phyloP scores from a whole-genome alignment of 2,888 invertebrate genomes.

The Drosophila siamana region DNA sequence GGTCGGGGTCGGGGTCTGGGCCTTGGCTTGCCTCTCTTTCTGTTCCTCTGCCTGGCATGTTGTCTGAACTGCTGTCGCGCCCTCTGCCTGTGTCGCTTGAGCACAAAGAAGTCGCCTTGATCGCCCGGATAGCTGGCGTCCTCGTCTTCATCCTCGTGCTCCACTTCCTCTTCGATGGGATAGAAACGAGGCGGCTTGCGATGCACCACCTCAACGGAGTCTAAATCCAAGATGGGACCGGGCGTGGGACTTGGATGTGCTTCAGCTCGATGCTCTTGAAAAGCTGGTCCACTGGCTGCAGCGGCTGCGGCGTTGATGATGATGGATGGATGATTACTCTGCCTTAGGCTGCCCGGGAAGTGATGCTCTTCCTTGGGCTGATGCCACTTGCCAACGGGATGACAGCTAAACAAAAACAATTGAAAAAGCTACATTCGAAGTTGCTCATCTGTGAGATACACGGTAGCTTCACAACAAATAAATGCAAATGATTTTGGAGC shows the following conservation, averaged over 20 bases:
- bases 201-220: conserved; percentile 49
- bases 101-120: conserved; percentile 78
- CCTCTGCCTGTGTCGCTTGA: conserved; percentile 58
- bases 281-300: conserved; percentile 62
- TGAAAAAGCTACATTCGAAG: not conserved
- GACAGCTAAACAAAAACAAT: conserved; percentile 56
- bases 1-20: conserved; percentile 13
- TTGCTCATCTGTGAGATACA: not conserved
- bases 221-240: conserved; percentile 15
- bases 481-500: not conserved
- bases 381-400: conserved; percentile 56
- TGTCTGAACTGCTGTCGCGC: not conserved
- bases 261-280: conserved; percentile 29
- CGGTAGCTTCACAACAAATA: not conserved
- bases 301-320: conserved; percentile 83
- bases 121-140: conserved; percentile 34
- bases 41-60: conserved; percentile 7
- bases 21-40: conserved; percentile 4
- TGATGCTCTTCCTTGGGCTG: conserved; percentile 9
- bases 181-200: conserved; percentile 24
- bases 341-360: conserved; percentile 23
- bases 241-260: conserved; percentile 17
- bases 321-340: conserved; percentile 62
- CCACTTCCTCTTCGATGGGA: conserved; percentile 37
- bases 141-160: conserved; percentile 32